Evolutionary conservation across 2,113 vertebrate genomes (phyloP).

Genomic region (Scytalopus superciliaris): DNA sequence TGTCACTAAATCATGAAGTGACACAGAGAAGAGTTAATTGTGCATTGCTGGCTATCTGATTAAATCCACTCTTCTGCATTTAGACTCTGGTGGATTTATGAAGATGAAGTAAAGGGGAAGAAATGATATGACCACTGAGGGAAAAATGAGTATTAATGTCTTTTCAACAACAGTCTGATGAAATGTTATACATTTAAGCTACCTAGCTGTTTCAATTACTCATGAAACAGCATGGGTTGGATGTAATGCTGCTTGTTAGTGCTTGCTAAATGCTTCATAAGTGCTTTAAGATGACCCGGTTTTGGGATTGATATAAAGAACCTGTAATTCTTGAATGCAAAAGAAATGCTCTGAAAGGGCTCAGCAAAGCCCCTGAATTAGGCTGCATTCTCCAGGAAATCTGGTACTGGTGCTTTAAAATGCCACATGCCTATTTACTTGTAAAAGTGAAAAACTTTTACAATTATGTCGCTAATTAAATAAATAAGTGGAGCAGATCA

Average conservation of each 20-base stretch:
- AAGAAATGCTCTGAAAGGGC: neutral
- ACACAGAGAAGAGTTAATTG: slow-evolving; percentile 43
- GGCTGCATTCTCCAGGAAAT: neutral
- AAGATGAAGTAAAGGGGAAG: slow-evolving; percentile 36
- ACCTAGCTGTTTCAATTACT: slow-evolving; percentile 42
- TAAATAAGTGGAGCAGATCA: slow-evolving; percentile 27
- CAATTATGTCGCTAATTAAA: neutral
- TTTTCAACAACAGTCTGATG: slow-evolving; percentile 2
- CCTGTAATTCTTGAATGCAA: neutral
- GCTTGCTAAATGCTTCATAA: slow-evolving; percentile 38
- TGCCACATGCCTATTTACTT: neutral
- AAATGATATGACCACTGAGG: neutral
- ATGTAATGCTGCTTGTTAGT: neutral
- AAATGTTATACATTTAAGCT: slow-evolving; percentile 14
- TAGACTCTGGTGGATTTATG: slow-evolving; percentile 34
- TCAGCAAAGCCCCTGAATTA: neutral
- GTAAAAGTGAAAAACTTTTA: neutral
- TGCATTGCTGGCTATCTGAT: neutral
- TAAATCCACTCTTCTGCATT: slow-evolving; percentile 32
- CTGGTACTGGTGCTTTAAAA: neutral
- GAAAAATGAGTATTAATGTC: slow-evolving; percentile 45
- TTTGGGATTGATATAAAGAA: slow-evolving; percentile 1
- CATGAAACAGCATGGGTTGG: slow-evolving; percentile 34
- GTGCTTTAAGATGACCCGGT: slow-evolving; percentile 18
- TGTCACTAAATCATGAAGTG: slow-evolving; percentile 9